These are phyloP conservation scores for Hemibagrus wyckioides DNA, from an alignment of 2,113 vertebrate species.

Conservation along the genomic window DNA sequence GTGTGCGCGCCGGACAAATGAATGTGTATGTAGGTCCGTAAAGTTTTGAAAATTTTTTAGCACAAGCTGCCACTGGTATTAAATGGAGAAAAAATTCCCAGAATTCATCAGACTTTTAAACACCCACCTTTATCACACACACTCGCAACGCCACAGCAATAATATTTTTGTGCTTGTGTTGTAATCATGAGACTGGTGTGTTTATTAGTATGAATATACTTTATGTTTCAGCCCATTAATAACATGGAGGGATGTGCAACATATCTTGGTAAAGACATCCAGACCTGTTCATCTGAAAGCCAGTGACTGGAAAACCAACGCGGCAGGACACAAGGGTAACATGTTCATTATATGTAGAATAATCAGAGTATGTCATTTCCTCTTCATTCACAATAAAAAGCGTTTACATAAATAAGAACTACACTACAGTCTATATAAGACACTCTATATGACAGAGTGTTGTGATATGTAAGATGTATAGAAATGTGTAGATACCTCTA, in stretches of 20 bases:
- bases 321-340: constrained; percentile 84
- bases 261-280: constrained; percentile 87
- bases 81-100: no score
- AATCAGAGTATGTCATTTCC: neutral
- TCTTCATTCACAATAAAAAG: neutral
- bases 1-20: no score
- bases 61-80: no score
- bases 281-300: constrained; percentile 86
- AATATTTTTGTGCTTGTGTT: neutral
- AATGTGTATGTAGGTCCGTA: no score
- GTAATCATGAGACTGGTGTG: neutral
- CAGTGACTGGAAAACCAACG: constrained; percentile 87
- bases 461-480: neutral
- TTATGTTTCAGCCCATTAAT: constrained; percentile 77
- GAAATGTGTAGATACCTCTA: neutral
- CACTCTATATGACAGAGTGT: neutral
- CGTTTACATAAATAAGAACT: neutral
- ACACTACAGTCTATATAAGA: neutral
- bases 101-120: no score
- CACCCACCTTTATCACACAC: neutral
- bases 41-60: no score
- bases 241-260: constrained; percentile 91
- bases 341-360: neutral
- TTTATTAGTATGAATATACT: neutral
- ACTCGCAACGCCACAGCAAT: neutral